These are phyloP conservation scores for Rhingia rostrata DNA, from an alignment of 2,888 invertebrate species.

Conservation along the genomic window DNA sequence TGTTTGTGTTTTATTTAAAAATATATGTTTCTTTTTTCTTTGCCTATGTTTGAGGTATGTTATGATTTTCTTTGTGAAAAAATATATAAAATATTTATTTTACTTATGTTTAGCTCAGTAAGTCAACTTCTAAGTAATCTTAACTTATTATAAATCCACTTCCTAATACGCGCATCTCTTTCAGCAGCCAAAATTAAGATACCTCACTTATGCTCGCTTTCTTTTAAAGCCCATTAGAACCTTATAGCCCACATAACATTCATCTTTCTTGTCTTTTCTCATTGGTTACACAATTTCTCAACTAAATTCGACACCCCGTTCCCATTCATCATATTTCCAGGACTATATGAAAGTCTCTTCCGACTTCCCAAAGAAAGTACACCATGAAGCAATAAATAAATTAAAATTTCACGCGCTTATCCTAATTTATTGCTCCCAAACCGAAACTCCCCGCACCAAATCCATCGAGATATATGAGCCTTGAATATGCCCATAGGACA, in stretches of 20 bases:
- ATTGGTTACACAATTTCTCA: conserved; percentile 56
- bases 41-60: too few relatives aligned
- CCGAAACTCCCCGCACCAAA: conserved; percentile 22
- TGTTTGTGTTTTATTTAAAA: too few relatives aligned
- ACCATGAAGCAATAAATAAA: conserved; percentile 69
- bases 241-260: conserved; percentile 24
- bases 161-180: too few relatives aligned
- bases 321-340: conserved; percentile 55
- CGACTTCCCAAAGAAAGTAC: conserved; percentile 24
- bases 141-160: too few relatives aligned
- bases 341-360: conserved; percentile 4
- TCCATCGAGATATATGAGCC: conserved; percentile 51
- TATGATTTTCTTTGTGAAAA: too few relatives aligned
- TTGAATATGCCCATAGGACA: conserved; percentile 47
- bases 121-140: too few relatives aligned
- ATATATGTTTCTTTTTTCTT: too few relatives aligned
- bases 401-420: conserved; percentile 68
- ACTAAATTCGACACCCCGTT: conserved; percentile 67
- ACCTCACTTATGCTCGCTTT: not conserved
- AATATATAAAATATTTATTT: too few relatives aligned
- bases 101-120: too few relatives aligned
- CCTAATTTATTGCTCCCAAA: conserved; percentile 68
- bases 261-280: conserved; percentile 40
- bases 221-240: conserved; percentile 6
- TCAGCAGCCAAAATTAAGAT: too few relatives aligned